Conservation (phyloP, 2,113 vertebrate genomes). For the Trinectes maculatus region DNA sequence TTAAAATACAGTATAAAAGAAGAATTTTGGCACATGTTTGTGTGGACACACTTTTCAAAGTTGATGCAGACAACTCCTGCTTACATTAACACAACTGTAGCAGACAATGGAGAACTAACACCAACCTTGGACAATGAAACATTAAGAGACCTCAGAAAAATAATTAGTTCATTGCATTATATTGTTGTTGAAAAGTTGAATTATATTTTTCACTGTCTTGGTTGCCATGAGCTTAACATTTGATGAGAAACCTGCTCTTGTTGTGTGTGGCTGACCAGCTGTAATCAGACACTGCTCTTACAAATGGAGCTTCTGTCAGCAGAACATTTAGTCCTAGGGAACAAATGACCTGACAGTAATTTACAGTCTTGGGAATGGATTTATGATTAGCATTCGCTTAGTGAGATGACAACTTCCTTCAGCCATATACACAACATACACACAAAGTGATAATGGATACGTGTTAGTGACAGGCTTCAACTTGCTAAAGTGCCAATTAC, state of each 20-base stretch:
- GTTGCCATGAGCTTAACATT: not conserved
- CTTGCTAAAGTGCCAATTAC: constrained; percentile 19
- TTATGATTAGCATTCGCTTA: constrained; percentile 52
- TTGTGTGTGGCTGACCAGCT: not conserved
- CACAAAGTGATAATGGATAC: constrained; percentile 39
- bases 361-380: constrained; percentile 34
- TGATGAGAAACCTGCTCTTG: not conserved
- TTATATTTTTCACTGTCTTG: not conserved
- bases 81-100: not conserved
- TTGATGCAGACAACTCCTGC: too few species aligned
- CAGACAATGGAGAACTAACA: not conserved
- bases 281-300: not conserved
- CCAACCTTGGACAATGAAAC: not conserved
- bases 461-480: not conserved
- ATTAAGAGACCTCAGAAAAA: not conserved
- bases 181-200: not conserved
- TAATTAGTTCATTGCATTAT: not conserved
- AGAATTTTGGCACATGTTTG: too few species aligned
- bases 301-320: constrained; percentile 17
- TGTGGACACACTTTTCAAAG: too few species aligned
- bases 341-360: constrained; percentile 27
- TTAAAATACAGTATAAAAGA: too few species aligned
- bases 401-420: constrained; percentile 44
- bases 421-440: not conserved
- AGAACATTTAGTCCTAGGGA: constrained; percentile 4